A percentile compares a stretch with the other conserved stretches of the same genome.
Evolutionary conservation across 2,113 vertebrate genomes (phyloP).

Genomic region (Agelaius phoeniceus): DNA sequence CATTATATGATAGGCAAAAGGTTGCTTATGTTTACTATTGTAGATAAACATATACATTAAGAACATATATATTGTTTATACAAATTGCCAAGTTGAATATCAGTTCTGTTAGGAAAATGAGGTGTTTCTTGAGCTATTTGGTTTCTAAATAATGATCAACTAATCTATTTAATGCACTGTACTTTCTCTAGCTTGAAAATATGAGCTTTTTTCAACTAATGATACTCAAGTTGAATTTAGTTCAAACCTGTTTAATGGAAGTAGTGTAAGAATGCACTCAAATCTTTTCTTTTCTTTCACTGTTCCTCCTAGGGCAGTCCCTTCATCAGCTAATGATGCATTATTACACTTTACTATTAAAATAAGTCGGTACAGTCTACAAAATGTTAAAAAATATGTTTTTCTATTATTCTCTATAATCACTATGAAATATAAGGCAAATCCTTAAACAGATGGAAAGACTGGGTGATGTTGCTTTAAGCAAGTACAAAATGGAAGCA

Average conservation of each 20-base stretch:
- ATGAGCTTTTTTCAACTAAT: not conserved
- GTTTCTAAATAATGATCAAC: not conserved
- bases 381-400: not conserved
- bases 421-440: slow-evolving; percentile 35
- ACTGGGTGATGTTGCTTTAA: slow-evolving; percentile 41
- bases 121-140: not conserved
- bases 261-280: not conserved
- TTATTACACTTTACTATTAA: not conserved
- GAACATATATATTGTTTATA: slow-evolving; percentile 43
- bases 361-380: not conserved
- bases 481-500: slow-evolving; percentile 18
- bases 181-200: not conserved
- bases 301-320: not conserved
- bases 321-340: slow-evolving; percentile 14
- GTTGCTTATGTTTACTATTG: slow-evolving; percentile 60
- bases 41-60: slow-evolving; percentile 54
- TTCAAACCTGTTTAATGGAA: not conserved
- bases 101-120: slow-evolving; percentile 10
- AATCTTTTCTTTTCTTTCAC: not conserved
- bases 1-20: slow-evolving; percentile 62
- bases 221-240: not conserved
- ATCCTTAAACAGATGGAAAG: slow-evolving; percentile 49
- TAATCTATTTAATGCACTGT: not conserved
- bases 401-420: not conserved
- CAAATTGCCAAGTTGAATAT: not conserved